Percentiles rank a stretch among this genome's conserved stretches.
phyloP scores from a whole-genome alignment of 1,140 invertebrate genomes.

The Drosophila prosaltans region DNA sequence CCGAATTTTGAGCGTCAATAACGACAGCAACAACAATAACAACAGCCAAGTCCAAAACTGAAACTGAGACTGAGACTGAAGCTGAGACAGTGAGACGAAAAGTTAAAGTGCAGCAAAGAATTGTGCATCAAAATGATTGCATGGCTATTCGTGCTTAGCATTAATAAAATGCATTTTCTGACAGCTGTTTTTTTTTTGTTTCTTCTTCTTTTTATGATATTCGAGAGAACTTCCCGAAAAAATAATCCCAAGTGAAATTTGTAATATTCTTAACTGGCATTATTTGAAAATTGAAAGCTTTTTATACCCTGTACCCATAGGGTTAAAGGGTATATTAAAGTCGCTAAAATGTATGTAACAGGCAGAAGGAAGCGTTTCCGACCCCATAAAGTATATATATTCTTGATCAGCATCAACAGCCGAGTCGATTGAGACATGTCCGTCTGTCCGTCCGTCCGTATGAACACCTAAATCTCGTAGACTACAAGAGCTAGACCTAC shows the following conservation, averaged over 20 bases:
- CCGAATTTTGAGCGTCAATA: constrained; percentile 54
- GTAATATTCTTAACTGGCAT: background rate
- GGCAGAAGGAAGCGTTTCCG: too few relatives aligned
- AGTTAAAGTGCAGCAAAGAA: constrained; percentile 16
- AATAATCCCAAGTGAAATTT: background rate
- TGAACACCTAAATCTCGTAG: too few relatives aligned
- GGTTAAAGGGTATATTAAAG: too few relatives aligned
- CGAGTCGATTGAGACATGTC: too few relatives aligned
- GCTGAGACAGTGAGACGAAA: constrained; percentile 1
- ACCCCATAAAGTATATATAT: too few relatives aligned
- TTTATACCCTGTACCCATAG: too few relatives aligned
- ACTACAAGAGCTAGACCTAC: too few relatives aligned
- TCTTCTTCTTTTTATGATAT: too few relatives aligned
- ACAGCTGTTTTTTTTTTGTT: background rate
- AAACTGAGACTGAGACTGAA: background rate
- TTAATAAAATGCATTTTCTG: background rate
- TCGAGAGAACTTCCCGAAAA: constrained; percentile 4
- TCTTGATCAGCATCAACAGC: too few relatives aligned
- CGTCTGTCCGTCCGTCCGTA: too few relatives aligned
- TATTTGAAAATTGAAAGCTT: constrained; percentile 2
- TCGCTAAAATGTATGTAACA: too few relatives aligned
- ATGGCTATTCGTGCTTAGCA: constrained; percentile 12
- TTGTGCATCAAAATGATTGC: constrained; percentile 10
- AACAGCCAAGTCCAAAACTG: constrained; percentile 1
- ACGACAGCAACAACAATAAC: background rate